Evolutionary conservation across 2,797 vertebrate genomes (phyloP), one percentile per base, ranked within the genome.

Genomic region (Discoglossus pictus): DNA sequence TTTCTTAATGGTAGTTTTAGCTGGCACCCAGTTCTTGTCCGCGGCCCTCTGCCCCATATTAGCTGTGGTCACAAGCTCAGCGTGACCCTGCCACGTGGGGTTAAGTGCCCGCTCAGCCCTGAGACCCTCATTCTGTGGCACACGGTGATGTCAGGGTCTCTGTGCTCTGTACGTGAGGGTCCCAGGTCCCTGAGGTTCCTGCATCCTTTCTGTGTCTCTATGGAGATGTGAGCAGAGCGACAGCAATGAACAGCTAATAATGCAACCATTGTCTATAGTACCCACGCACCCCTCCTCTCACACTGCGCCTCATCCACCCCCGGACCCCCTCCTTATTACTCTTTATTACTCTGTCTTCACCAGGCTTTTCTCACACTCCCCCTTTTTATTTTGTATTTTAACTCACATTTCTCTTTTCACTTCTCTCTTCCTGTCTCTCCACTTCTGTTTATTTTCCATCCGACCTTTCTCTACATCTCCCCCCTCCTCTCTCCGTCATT

Each of bases 311-410:
- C 13, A 16, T 55, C 34, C 42, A 11, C 52, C 55, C 24, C 31
- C 11, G 27, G 52, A 18, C 40, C 23, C 27, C 7, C 35, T 47
- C 56, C 21, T 6, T 17, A 52, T 23, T 47, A 24, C 11, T 27
- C 53, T 38, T 43, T 40, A 24, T 56, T 42, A 8, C 18, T 55
- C 24, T 31, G 27, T 23, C 61, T 55, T 25, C 15, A 60, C 65
- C 66, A 44, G 66, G 18, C 54, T 39, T 69, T 73, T 72, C 59
- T 64, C 44, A 63, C 18, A 21, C 39, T 36, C 18, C 24, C 35
- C 16, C 40, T 25, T 10, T 68, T 56, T 27, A 61, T 21, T 8
- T 8, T 39, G 4, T 3, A 8, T 5, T 39, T 7, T 7, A 34
- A n/a, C n/a, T n/a, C n/a, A n/a, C n/a, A n/a, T n/a, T n/a, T n/a